Conservation (phyloP, 2,888 invertebrate species). For the Chloroclysta siterata region DNA sequence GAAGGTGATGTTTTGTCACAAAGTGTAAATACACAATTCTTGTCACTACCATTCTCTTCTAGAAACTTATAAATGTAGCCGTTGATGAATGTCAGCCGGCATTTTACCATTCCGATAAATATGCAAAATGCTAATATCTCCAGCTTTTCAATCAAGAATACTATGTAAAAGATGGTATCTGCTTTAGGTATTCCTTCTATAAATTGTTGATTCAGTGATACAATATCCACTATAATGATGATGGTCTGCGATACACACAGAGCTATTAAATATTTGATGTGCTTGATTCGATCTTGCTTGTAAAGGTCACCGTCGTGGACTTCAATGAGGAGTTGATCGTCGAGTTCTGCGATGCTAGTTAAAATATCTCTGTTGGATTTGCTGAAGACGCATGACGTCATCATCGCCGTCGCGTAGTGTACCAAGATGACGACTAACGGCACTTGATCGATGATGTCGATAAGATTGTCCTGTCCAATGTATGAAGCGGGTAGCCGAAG, state of each 20-base stretch:
- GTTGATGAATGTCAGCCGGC: constrained; percentile 57
- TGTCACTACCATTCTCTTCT: constrained; percentile 45
- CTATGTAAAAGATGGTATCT: constrained; percentile 39
- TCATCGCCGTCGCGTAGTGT: constrained; percentile 36
- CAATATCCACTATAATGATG: constrained; percentile 39
- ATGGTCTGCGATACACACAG: constrained; percentile 42
- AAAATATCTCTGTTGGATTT: constrained; percentile 26
- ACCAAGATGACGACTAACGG: constrained; percentile 38
- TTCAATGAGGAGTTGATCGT: constrained; percentile 25
- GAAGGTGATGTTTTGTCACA: constrained; percentile 39
- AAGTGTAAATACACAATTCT: constrained; percentile 47
- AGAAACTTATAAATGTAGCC: constrained; percentile 54
- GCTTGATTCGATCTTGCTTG: constrained; percentile 41
- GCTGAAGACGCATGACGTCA: constrained; percentile 22
- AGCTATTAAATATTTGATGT: constrained; percentile 37
- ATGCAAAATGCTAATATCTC: constrained; percentile 59
- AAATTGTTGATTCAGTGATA: constrained; percentile 27
- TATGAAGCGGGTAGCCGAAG: constrained; percentile 8
- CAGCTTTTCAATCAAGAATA: constrained; percentile 56
- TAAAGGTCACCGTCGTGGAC: constrained; percentile 14
- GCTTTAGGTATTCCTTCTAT: constrained; percentile 14
- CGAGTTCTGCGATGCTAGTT: constrained; percentile 21
- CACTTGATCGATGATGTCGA: constrained; percentile 34
- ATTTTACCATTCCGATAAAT: constrained; percentile 53
- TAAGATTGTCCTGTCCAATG: neutral